phyloP scores from a whole-genome alignment of 2,888 invertebrate species.

The Diabrotica balteata region DNA sequence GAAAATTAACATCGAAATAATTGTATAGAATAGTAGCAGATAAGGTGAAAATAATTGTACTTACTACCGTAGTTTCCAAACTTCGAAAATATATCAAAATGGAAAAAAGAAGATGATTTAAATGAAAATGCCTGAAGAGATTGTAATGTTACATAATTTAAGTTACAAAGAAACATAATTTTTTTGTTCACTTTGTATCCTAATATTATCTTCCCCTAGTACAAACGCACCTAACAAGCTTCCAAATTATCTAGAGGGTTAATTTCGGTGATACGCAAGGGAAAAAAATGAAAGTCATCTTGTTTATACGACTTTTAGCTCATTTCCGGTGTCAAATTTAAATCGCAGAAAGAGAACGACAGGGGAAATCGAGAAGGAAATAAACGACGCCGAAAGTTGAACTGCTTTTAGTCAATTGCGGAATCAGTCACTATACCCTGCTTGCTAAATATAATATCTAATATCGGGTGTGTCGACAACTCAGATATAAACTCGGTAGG shows the following conservation, averaged over 20 bases:
- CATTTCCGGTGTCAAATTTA: slow-evolving; percentile 8
- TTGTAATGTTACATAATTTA: too few relatives aligned
- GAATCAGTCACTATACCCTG: neutral
- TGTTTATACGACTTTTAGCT: slow-evolving; percentile 1
- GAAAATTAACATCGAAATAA: too few relatives aligned
- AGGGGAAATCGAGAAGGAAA: slow-evolving; percentile 11
- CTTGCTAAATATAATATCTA: slow-evolving; percentile 12
- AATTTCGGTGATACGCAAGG: neutral
- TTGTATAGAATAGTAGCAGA: too few relatives aligned
- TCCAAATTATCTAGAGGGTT: neutral
- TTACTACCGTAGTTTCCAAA: too few relatives aligned
- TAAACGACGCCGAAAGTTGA: neutral
- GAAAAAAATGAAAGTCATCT: slow-evolving; percentile 4
- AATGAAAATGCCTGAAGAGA: too few relatives aligned
- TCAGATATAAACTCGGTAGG: neutral
- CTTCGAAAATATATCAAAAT: too few relatives aligned
- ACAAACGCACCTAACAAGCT: too few relatives aligned
- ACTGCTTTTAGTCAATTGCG: slow-evolving; percentile 6
- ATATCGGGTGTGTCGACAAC: slow-evolving; percentile 14
- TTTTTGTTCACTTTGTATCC: too few relatives aligned
- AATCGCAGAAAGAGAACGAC: slow-evolving; percentile 7
- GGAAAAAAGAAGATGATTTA: too few relatives aligned
- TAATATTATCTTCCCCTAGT: too few relatives aligned
- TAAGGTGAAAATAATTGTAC: too few relatives aligned
- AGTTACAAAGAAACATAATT: too few relatives aligned